Evolutionary conservation across 2,113 vertebrate genomes (phyloP).

Genomic region (Strigops habroptila): DNA sequence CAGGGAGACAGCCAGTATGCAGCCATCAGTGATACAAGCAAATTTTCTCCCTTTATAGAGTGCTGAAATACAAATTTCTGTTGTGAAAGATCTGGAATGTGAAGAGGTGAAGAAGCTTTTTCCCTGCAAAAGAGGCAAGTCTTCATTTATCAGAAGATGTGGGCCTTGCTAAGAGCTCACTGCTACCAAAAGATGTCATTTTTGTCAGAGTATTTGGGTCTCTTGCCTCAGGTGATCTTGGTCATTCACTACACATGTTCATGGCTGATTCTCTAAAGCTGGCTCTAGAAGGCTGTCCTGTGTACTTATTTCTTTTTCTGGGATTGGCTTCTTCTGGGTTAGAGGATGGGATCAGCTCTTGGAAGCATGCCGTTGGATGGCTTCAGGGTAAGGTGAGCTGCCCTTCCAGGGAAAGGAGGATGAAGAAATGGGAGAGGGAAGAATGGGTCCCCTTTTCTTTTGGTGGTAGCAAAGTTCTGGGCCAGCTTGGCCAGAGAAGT

Average conservation of each 20-base stretch:
- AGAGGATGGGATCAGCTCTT: background rate
- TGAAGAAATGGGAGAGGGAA: background rate
- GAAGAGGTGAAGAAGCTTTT: background rate
- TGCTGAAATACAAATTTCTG: background rate
- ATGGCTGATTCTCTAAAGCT: background rate
- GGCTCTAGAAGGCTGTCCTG: background rate
- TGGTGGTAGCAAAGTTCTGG: background rate
- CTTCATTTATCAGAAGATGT: background rate
- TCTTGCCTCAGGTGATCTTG: background rate
- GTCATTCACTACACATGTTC: rapidly evolving
- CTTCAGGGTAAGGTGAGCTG: background rate
- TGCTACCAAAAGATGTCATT: background rate
- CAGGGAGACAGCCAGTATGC: background rate
- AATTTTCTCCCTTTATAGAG: background rate
- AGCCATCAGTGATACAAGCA: background rate
- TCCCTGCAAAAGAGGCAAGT: background rate
- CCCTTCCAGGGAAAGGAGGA: background rate
- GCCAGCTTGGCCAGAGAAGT: background rate
- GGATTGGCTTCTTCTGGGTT: background rate
- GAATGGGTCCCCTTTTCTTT: background rate
- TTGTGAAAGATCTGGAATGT: background rate
- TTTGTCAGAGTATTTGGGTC: background rate
- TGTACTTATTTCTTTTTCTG: background rate
- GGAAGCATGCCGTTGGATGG: background rate
- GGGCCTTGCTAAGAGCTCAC: background rate